Evolutionary conservation across 1,140 invertebrate species (phyloP).

Genomic region (Apis mellifera): Amel_HAv3.1 CM009934.2:7150501-7151000

Average conservation of each 20-base stretch:
- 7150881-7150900: neutral
- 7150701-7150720: conserved; percentile 7
- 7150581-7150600: neutral
- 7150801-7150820: conserved; percentile 26
- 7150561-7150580: too few relatives aligned
- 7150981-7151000: neutral
- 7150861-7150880: neutral
- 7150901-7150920: neutral
- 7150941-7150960: neutral
- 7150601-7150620: neutral
- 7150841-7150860: neutral
- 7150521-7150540: neutral
- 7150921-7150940: neutral
- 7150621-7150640: too few relatives aligned
- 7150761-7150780: neutral
- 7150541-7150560: neutral
- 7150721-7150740: neutral
- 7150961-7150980: neutral
- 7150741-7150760: conserved; percentile 10
- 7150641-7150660: neutral
- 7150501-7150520: neutral
- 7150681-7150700: neutral
- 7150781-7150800: conserved; percentile 12
- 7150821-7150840: too few relatives aligned
- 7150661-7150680: neutral